phyloP scores from a whole-genome alignment of 1,140 invertebrate genomes.

The Mylabris phalerata region DNA sequence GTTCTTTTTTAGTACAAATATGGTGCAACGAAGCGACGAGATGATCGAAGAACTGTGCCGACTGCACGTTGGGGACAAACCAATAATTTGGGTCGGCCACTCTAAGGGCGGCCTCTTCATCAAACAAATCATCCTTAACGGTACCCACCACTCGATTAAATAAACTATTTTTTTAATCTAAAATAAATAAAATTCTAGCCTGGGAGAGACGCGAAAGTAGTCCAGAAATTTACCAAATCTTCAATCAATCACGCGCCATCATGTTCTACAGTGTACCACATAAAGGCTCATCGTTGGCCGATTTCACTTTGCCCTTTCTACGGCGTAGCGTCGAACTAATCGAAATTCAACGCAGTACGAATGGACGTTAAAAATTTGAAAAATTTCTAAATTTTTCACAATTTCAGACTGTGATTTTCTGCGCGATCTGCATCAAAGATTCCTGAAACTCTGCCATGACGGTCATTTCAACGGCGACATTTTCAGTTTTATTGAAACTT shows the following conservation, averaged over 20 bases:
- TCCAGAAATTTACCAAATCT: conserved; percentile 35
- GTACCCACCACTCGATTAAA: conserved; percentile 31
- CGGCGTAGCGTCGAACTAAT: conserved; percentile 55
- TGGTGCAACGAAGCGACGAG: conserved; percentile 56
- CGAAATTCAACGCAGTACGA: conserved; percentile 58
- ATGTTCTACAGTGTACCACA: conserved; percentile 72
- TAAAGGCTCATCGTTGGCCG: conserved; percentile 59
- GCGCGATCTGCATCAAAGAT: conserved; percentile 50
- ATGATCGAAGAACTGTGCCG: conserved; percentile 55
- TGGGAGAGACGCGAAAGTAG: conserved; percentile 24
- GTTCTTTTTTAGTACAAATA: conserved; percentile 42
- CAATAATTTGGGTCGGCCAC: conserved; percentile 65
- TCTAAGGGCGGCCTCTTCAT: conserved; percentile 65
- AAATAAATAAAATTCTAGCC: conserved; percentile 29
- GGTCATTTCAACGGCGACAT: conserved; percentile 48
- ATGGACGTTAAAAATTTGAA: not conserved
- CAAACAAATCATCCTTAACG: conserved; percentile 60
- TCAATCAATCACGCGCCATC: conserved; percentile 51
- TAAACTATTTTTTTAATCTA: not conserved
- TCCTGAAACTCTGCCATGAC: conserved; percentile 45
- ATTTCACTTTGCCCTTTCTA: conserved; percentile 56
- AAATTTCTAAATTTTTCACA: not conserved
- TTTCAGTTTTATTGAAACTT: conserved; percentile 61
- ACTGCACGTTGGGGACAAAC: conserved; percentile 53
- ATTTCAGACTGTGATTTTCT: conserved; percentile 55